Evolutionary conservation across 2,888 invertebrate species (phyloP).

Genomic region (Noctua janthe): DNA sequence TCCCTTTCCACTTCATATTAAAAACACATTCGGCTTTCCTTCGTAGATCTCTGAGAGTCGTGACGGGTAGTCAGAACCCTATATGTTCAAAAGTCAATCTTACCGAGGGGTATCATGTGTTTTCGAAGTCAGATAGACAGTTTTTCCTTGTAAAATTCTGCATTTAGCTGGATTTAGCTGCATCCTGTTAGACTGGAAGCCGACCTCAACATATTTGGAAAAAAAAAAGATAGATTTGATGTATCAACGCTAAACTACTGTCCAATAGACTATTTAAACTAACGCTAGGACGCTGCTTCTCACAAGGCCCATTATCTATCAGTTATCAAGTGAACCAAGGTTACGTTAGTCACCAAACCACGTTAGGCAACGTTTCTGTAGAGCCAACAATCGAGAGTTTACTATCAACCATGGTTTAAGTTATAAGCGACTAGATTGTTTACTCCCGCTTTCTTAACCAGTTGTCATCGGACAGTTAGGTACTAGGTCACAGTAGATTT

Average conservation of each 20-base stretch:
- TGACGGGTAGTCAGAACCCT: not conserved
- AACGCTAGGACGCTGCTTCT: not conserved
- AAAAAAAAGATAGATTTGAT: not conserved
- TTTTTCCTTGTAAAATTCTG: not conserved
- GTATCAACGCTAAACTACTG: not conserved
- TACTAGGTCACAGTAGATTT: not conserved
- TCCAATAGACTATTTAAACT: not conserved
- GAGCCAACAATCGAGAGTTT: conserved; percentile 51
- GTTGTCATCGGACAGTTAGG: not conserved
- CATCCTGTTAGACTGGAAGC: not conserved
- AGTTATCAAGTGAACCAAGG: conserved; percentile 60
- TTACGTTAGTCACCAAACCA: conserved; percentile 33
- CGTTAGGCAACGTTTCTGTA: conserved; percentile 42
- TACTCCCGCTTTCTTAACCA: not conserved
- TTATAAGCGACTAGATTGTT: conserved; percentile 1
- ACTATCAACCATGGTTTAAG: conserved; percentile 26
- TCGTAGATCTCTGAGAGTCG: no score
- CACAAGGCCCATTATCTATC: conserved; percentile 48
- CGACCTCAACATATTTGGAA: not conserved
- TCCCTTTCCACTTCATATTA: not conserved
- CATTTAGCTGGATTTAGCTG: not conserved
- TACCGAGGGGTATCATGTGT: not conserved
- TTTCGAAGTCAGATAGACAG: not conserved
- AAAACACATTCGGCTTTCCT: not conserved
- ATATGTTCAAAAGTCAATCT: not conserved